These are phyloP conservation scores for Leptestheria dahalacensis DNA, from an alignment of 1,140 invertebrate genomes.

Conservation along the genomic window DNA sequence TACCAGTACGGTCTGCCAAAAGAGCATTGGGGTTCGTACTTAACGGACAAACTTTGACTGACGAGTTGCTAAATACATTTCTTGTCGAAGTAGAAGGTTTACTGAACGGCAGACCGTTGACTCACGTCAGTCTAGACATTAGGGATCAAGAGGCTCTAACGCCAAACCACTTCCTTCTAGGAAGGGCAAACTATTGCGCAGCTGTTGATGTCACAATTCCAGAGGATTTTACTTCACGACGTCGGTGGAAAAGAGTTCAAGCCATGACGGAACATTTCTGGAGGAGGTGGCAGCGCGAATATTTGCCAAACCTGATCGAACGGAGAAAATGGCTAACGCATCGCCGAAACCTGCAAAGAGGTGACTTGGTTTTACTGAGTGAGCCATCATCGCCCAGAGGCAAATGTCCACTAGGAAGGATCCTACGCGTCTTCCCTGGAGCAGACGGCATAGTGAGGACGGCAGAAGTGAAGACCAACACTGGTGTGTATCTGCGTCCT, in stretches of 20 bases:
- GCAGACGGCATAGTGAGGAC: conserved; percentile 10
- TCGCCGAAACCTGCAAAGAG: background rate
- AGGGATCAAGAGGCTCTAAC: conserved; percentile 9
- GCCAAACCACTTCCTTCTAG: conserved; percentile 13
- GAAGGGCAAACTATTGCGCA: background rate
- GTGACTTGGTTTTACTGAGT: conserved; percentile 12
- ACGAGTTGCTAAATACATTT: conserved; percentile 13
- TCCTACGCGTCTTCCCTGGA: conserved; percentile 2
- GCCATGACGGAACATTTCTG: conserved; percentile 14
- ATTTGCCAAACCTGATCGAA: conserved; percentile 9
- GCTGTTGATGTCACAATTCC: conserved; percentile 8
- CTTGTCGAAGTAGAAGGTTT: conserved; percentile 8
- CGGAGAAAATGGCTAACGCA: conserved; percentile 9
- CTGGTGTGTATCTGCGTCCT: conserved; percentile 4
- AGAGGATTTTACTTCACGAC: background rate
- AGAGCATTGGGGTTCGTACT: conserved; percentile 20
- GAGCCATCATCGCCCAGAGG: conserved; percentile 12
- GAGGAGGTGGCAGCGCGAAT: conserved; percentile 16
- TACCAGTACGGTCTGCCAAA: conserved; percentile 26
- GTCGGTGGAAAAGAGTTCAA: background rate
- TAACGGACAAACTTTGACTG: background rate
- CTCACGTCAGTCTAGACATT: conserved; percentile 11
- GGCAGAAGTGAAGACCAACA: background rate
- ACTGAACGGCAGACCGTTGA: conserved; percentile 12
- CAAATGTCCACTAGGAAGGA: conserved; percentile 13